phyloP scores from a whole-genome alignment of 2,113 vertebrate genomes.

The Eurystomus gularis region DNA sequence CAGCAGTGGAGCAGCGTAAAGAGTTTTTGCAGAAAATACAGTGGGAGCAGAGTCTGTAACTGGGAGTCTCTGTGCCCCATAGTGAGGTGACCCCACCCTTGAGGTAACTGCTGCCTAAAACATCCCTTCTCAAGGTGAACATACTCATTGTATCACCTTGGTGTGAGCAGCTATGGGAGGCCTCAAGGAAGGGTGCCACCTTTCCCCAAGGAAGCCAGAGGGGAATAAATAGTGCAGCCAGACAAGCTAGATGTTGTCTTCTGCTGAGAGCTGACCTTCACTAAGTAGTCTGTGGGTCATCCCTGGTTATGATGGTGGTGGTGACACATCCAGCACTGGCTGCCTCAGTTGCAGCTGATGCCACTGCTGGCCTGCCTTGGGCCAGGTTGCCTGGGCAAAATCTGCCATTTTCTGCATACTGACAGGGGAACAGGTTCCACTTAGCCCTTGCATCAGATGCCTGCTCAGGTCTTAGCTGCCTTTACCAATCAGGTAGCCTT shows the following conservation, averaged over 20 bases:
- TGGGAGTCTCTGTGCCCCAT: rapidly evolving
- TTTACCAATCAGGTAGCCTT: neutral
- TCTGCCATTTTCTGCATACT: neutral
- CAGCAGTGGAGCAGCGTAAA: neutral
- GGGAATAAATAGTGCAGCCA: rapidly evolving
- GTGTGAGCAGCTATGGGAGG: neutral
- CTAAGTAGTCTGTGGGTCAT: neutral
- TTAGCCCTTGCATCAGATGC: rapidly evolving
- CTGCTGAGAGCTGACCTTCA: neutral
- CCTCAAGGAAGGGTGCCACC: rapidly evolving
- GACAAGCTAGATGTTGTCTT: neutral
- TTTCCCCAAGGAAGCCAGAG: neutral
- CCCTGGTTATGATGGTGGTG: neutral
- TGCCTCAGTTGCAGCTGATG: neutral
- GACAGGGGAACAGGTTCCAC: neutral
- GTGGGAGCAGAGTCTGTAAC: neutral
- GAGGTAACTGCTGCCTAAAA: neutral
- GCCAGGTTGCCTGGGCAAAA: neutral
- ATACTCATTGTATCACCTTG: neutral
- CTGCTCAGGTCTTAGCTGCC: neutral
- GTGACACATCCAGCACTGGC: neutral
- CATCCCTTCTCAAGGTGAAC: rapidly evolving
- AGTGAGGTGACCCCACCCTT: neutral
- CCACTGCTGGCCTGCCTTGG: neutral
- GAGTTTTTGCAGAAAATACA: neutral